Percentiles rank a stretch among this genome's conserved stretches.
phyloP scores from a whole-genome alignment of 2,797 vertebrate species.

The Rhabdomys pumilio region DNA sequence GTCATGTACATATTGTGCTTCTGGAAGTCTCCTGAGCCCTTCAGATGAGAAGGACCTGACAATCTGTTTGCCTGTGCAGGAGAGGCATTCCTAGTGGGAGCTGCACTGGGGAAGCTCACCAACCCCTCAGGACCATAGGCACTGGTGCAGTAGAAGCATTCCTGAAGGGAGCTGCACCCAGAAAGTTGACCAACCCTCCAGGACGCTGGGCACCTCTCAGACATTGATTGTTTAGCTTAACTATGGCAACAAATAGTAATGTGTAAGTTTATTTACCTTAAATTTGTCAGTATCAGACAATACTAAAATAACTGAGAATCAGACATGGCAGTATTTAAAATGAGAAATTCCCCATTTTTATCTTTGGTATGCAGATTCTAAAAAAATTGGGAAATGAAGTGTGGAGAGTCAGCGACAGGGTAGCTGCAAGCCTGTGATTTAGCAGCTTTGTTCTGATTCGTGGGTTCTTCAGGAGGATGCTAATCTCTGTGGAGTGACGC shows the following conservation, averaged over 20 bases:
- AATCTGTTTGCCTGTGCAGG: conserved; percentile 64
- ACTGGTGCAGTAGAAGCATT: conserved; percentile 4
- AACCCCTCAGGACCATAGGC: neutral
- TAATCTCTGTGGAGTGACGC: neutral
- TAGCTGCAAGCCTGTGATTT: neutral
- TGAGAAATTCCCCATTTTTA: conserved; percentile 25
- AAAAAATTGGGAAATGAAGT: neutral
- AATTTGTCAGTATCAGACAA: conserved; percentile 40
- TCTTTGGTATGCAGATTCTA: neutral
- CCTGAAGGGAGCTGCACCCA: neutral
- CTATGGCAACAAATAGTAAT: conserved; percentile 46
- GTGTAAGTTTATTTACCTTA: conserved; percentile 17
- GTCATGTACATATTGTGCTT: conserved; percentile 36
- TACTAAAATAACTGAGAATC: conserved; percentile 22
- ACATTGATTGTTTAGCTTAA: conserved; percentile 2
- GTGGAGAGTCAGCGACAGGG: neutral
- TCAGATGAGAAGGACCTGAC: conserved; percentile 66
- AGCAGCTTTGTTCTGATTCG: neutral
- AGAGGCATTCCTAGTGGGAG: neutral
- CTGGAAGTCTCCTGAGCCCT: conserved; percentile 54
- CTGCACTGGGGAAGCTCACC: neutral
- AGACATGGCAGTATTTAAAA: conserved; percentile 28
- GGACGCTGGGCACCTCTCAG: conserved; percentile 32
- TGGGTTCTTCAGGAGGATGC: too few relatives aligned
- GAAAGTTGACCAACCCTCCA: neutral